phyloP scores from a whole-genome alignment of 2,113 vertebrate species.

The Tetrax tetrax region DNA sequence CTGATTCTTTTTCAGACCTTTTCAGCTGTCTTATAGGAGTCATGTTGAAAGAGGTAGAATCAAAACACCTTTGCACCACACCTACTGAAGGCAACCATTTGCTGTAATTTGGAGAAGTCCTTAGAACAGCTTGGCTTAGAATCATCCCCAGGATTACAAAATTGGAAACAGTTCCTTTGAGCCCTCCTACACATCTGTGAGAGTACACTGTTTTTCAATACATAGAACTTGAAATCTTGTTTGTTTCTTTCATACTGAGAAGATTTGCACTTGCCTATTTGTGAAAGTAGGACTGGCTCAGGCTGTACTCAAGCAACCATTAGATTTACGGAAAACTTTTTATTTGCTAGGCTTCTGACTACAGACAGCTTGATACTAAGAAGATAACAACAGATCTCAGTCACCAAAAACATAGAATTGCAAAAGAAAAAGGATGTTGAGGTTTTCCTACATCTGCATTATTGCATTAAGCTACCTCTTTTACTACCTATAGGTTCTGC shows the following conservation, averaged over 20 bases:
- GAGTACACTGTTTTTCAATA: not conserved
- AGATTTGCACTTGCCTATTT: not conserved
- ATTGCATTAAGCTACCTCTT: not conserved
- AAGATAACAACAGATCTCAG: slow-evolving; percentile 26
- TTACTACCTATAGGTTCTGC: not conserved
- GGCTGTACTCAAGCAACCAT: slow-evolving; percentile 12
- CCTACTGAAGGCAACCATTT: not conserved
- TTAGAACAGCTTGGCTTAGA: not conserved
- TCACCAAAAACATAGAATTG: not conserved
- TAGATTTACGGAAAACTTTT: not conserved
- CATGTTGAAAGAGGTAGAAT: not conserved
- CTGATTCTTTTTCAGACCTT: not conserved
- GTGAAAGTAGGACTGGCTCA: not conserved
- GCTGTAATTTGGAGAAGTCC: not conserved
- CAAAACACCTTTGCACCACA: not conserved
- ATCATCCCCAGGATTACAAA: not conserved
- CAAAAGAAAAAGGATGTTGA: not conserved
- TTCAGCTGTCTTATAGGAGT: not conserved
- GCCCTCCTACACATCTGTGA: not conserved
- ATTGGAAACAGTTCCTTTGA: not conserved
- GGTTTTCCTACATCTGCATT: not conserved
- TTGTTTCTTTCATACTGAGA: not conserved
- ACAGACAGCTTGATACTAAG: slow-evolving; percentile 10
- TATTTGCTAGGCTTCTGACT: slow-evolving; percentile 31
- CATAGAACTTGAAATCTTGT: not conserved